A percentile compares a stretch with the other conserved stretches of the same genome.
These are phyloP conservation scores for Leptinotarsa undecemlineata DNA, from an alignment of 1,140 invertebrate species.

Conservation along the genomic window DNA sequence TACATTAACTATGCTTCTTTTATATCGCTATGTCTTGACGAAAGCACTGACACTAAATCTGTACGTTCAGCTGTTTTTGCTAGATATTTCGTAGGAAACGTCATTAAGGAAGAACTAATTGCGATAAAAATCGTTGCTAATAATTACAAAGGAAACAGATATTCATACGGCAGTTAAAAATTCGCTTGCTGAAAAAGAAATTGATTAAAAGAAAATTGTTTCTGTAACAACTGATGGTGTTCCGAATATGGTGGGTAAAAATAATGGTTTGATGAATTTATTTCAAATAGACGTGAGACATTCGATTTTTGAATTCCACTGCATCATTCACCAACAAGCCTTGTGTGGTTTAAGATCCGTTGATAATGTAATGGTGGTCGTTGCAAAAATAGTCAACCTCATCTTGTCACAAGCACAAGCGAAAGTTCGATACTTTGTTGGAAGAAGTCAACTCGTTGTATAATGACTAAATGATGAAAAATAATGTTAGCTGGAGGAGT, in stretches of 20 bases:
- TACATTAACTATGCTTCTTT: constrained; percentile 18
- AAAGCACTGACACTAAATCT: neutral
- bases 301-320: constrained; percentile 45
- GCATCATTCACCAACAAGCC: constrained; percentile 40
- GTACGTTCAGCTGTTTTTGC: too few relatives aligned
- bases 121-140: too few relatives aligned
- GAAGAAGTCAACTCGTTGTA: too few relatives aligned
- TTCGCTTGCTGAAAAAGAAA: neutral
- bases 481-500: too few relatives aligned
- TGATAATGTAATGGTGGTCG: neutral
- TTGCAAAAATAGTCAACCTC: too few relatives aligned
- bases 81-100: too few relatives aligned
- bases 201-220: too few relatives aligned
- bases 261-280: constrained; percentile 27
- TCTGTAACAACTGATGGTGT: too few relatives aligned
- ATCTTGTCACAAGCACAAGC: constrained; percentile 33
- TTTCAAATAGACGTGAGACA: constrained; percentile 30
- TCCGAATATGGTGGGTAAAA: constrained; percentile 34
- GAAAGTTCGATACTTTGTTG: too few relatives aligned
- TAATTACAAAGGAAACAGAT: too few relatives aligned
- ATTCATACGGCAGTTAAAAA: neutral
- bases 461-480: too few relatives aligned
- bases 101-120: neutral
- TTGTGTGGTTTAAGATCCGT: constrained; percentile 28
- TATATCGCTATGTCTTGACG: neutral